Conservation (phyloP, 1,140 invertebrate genomes). For the Ooceraea biroi region DNA sequence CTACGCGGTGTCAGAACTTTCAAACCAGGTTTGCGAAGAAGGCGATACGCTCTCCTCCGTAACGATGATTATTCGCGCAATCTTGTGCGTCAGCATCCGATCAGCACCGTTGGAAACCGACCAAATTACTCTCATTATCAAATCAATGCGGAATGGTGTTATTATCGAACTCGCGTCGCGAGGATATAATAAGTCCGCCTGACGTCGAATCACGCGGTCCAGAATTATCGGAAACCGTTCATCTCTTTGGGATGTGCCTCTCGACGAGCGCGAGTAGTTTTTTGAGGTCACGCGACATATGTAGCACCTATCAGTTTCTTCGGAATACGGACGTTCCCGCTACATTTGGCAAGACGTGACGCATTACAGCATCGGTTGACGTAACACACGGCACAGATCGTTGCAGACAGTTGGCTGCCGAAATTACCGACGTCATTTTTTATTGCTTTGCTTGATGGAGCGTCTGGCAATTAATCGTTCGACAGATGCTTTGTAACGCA, state of each 20-base stretch:
- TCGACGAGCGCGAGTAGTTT: not conserved
- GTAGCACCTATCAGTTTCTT: not conserved
- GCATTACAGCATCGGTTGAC: conserved; percentile 2
- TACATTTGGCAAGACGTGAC: not conserved
- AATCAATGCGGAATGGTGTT: too few relatives aligned
- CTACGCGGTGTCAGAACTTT: not conserved
- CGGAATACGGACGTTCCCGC: not conserved
- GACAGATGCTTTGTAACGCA: conserved; percentile 21
- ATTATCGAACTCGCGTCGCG: not conserved
- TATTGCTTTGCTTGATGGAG: not conserved
- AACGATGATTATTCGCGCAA: not conserved
- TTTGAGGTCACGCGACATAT: conserved; percentile 3
- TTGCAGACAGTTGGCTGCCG: conserved; percentile 16
- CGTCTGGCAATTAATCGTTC: conserved; percentile 9
- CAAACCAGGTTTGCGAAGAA: not conserved
- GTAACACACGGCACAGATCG: not conserved
- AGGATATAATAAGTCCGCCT: not conserved
- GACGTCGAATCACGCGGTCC: not conserved
- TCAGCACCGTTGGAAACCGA: not conserved
- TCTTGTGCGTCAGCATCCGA: too few relatives aligned
- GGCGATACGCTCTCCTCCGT: not conserved
- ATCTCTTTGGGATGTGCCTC: not conserved
- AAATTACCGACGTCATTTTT: conserved; percentile 13
- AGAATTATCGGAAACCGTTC: not conserved
- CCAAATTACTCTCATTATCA: too few relatives aligned